phyloP scores from a whole-genome alignment of 1,140 invertebrate genomes.

The Phymorhynchus buccinoides region DNA sequence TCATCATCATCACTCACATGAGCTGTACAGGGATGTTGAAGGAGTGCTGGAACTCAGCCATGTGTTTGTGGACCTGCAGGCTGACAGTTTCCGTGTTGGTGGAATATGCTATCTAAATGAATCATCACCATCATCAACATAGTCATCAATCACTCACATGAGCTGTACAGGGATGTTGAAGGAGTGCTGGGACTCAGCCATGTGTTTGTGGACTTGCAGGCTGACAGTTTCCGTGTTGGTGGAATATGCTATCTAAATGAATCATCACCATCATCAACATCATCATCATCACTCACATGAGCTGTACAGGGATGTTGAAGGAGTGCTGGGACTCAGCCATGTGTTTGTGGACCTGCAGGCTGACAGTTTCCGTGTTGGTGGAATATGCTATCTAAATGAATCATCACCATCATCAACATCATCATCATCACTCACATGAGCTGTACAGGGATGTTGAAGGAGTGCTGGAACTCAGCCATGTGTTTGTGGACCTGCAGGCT shows the following conservation, averaged over 20 bases:
- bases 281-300: constrained; percentile 82
- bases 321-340: constrained; percentile 92
- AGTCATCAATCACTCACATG: too few relatives aligned
- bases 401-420: too few relatives aligned
- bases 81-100: constrained; percentile 88
- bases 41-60: constrained; percentile 91
- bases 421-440: constrained; percentile 82
- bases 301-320: constrained; percentile 88
- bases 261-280: too few relatives aligned
- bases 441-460: constrained; percentile 89
- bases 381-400: too few relatives aligned
- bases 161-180: too few relatives aligned
- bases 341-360: constrained; percentile 93
- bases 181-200: too few relatives aligned
- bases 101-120: too few relatives aligned
- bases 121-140: too few relatives aligned
- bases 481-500: constrained; percentile 94
- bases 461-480: constrained; percentile 91
- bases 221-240: too few relatives aligned
- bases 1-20: constrained; percentile 80
- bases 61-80: constrained; percentile 93
- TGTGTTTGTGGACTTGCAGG: too few relatives aligned
- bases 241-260: too few relatives aligned
- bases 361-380: constrained; percentile 86
- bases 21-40: constrained; percentile 90